A percentile compares a stretch with the other conserved stretches of the same genome.
phyloP scores from a whole-genome alignment of 2,888 invertebrate species.

The Girardia tigrina region DNA sequence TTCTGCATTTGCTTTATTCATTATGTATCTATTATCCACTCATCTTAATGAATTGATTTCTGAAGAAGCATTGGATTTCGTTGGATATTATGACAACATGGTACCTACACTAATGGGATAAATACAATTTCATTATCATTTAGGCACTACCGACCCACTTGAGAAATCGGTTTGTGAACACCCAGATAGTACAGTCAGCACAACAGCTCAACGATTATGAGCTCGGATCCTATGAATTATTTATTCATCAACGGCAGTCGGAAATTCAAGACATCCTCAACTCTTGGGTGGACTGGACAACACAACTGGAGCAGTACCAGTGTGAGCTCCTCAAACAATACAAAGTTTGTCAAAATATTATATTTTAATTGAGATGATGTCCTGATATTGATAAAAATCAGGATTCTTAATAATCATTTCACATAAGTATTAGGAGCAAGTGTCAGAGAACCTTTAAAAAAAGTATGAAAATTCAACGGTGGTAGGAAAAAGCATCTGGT shows the following conservation, averaged over 20 bases:
- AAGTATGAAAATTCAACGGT: too few relatives aligned
- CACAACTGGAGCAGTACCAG: neutral
- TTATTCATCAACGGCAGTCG: neutral
- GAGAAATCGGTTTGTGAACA: neutral
- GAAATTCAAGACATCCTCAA: neutral
- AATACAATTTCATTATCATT: too few relatives aligned
- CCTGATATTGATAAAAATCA: too few relatives aligned
- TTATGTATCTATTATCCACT: neutral
- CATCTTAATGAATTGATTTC: slow-evolving; percentile 13
- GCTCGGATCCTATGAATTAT: neutral
- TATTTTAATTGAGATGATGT: too few relatives aligned
- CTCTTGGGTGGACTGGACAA: neutral
- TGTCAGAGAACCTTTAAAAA: too few relatives aligned
- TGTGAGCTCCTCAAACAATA: neutral
- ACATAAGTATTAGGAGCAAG: too few relatives aligned
- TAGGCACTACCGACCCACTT: neutral
- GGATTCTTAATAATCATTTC: too few relatives aligned
- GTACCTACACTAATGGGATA: too few relatives aligned
- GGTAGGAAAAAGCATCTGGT: too few relatives aligned
- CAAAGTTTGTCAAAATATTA: slow-evolving; percentile 1
- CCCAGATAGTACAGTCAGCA: neutral
- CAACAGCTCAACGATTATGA: neutral
- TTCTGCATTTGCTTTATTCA: neutral
- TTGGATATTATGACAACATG: slow-evolving; percentile 19
- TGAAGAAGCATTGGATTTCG: neutral